Percentiles rank a stretch among this genome's conserved stretches.
These are phyloP conservation scores for Slavum lentiscoides DNA, from an alignment of 2,888 invertebrate genomes.

Conservation along the genomic window DNA sequence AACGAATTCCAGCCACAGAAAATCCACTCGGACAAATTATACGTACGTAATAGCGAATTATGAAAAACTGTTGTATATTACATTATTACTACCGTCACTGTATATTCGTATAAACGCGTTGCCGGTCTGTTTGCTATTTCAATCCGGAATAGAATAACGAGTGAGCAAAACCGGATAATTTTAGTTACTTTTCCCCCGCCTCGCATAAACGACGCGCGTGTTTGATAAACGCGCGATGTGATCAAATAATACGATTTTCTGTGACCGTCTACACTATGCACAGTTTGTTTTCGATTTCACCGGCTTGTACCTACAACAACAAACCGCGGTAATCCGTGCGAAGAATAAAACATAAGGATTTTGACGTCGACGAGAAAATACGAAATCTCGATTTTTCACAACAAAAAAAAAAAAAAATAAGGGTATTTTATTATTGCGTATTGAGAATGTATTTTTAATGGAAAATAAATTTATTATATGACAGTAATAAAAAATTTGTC, in stretches of 20 bases:
- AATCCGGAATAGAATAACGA: conserved; percentile 12
- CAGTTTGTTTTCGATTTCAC: conserved; percentile 23
- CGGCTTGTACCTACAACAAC: neutral
- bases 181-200: neutral
- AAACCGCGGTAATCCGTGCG: neutral
- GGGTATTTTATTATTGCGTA: no score
- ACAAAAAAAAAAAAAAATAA: no score
- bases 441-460: no score
- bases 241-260: conserved; percentile 8
- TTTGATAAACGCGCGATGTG: conserved; percentile 23
- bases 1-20: neutral
- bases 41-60: no score
- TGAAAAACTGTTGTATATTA: no score
- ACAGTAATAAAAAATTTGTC: no score
- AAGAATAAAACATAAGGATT: neutral
- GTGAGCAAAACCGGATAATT: conserved; percentile 9
- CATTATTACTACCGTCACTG: no score
- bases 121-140: conserved; percentile 38
- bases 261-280: neutral
- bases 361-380: neutral
- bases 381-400: neutral
- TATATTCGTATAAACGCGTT: neutral
- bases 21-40: neutral
- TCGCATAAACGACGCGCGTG: conserved; percentile 18
- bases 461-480: no score